Evolutionary conservation across 2,888 invertebrate genomes (phyloP), one percentile per base, ranked within the genome.

Genomic region (Spilosoma lubricipeda): DNA sequence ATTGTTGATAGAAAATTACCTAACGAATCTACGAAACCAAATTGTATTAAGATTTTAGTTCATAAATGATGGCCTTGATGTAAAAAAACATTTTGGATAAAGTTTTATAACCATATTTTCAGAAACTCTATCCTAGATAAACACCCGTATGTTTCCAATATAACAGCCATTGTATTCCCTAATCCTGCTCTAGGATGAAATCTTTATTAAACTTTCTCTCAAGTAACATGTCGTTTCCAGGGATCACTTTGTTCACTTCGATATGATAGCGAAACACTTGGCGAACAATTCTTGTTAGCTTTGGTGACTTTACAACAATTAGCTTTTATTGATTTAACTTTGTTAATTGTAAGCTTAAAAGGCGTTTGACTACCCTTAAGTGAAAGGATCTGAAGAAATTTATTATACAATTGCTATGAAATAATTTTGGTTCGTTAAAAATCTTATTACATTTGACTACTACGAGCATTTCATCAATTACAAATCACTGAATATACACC

Each of bases 141-240:
- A 20, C 5, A 39, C n/a, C 39, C 52, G 27, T 69, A 30, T 73
- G 52, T 73, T 69, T 73, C n/a, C 11, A 27, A 23, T 15, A 30
- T 52, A 69, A 52, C 68, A 69, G 65, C 36, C 23, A 64, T 27
- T 52, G 39, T 71, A 27, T 69, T 69, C 69, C 39, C 30, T 52
- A 73, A 69, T 65, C 36, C 36, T 65, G 64, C n/a, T 27, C 56
- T n/a, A 8, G 18, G 48, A 59, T 45, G 30, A 68, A 64, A 73
- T 64, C 68, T 73, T 68, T 52, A 48, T 48, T 69, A 30, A 69
- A 73, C 39, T 67, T 67, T 42, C 45, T 45, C 7, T n/a, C 42
- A 45, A 45, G 67, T 59, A 59, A 30, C 67, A 42, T 42, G 67
- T 63, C 63, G 67, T 72, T 67, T 30, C 42, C 72, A 7, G 63